Base-by-base conservation (phyloP, 1,140 invertebrate species). In the Diorhabda carinulata region DNA sequence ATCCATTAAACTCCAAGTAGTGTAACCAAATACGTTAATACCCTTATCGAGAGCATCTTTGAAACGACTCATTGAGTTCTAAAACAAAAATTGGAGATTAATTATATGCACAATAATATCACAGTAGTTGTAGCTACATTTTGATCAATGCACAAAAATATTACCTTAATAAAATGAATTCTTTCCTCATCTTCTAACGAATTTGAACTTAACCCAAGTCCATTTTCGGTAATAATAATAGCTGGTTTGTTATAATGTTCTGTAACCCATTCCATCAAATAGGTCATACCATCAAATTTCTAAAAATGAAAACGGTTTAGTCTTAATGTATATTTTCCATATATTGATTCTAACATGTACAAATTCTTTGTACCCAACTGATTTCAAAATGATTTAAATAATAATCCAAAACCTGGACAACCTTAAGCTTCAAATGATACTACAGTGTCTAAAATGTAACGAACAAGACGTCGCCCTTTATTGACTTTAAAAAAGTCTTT, bases 1-100 rank as follows among this genome's bases (percentile, higher is more conserved):
- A 70, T 94, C 92, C 72, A 93, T 81, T 0, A 94, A 77, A 70
- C 88, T 89, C 91, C 92, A 94, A 58, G 86, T 82, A 0, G 88
- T 86, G 74, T 93, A 94, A 0, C 84, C 88, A n/a, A 82, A 78
- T 0, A 94, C 85, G 56, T 89, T 85, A 45, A 87, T 88, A 0
- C 85, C 84, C 72, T 91, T 9, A 84, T 83, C 73, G 3, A 92
- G 85, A 1, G 91, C 90, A 72, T 86, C 84, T 41, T 90, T 81
- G 68, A 92, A 79, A 9, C 87, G 83, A 66, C 86, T 84, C 25
- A 93, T 82, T 76, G 92, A 91, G 3, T 77, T 76, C 77, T 86
- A 79, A 5, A 85, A 74, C 43, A 56, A 25, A 68, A 68, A 2
- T 25, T 64, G 56, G 25, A 25, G 25, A 25, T 25, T 25, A 25